Evolutionary conservation across 2,797 vertebrate genomes (phyloP), one percentile per base, ranked within the genome.

Genomic region (Rhodeus uyekii): DNA sequence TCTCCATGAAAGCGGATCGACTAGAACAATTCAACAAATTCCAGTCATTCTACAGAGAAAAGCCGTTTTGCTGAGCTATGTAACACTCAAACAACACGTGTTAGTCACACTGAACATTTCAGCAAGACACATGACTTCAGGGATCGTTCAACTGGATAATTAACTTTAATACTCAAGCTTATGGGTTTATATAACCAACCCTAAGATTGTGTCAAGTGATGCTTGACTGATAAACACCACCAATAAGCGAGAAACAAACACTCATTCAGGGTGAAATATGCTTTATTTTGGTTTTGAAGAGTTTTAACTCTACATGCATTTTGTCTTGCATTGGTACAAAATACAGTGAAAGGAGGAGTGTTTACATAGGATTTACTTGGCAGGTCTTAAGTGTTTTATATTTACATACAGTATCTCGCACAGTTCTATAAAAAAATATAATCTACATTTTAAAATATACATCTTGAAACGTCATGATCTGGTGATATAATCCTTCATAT

Each of bases 1-100:
- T 84, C 65, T 80, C 79, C 7, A 69, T 0, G 87, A 68, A 19
- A 22, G 46, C 7, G 34, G 48, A 79, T 60, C 22, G 3, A 10
- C 8, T 44, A 24, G n/a, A 2, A n/a, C n/a, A 16, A 36, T 7
- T 18, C 8, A 58, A 42, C 12, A 8, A 19, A 27, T 18, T 71
- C 32, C 22, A 3, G 46, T 22, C n/a, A 29, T 39, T 22, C 18
- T 34, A n/a, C n/a, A n/a, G n/a, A n/a, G n/a, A 18, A 16, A 18
- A 36, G 44, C 29, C 69, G 18, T 69, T 60, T 64, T 27, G n/a
- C n/a, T 6, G 19, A 34, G 39, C 71, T 36, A 27, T 12, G 39
- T 10, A 80, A 80, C 48, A n/a, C 39, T 44, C 13, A 42, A 69
- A 58, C 9, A 32, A 44, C 12, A n/a, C n/a, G n/a, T 6, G 16